Base-by-base conservation (phyloP, 2,113 vertebrate species). In the Vireo altiloquus region DNA sequence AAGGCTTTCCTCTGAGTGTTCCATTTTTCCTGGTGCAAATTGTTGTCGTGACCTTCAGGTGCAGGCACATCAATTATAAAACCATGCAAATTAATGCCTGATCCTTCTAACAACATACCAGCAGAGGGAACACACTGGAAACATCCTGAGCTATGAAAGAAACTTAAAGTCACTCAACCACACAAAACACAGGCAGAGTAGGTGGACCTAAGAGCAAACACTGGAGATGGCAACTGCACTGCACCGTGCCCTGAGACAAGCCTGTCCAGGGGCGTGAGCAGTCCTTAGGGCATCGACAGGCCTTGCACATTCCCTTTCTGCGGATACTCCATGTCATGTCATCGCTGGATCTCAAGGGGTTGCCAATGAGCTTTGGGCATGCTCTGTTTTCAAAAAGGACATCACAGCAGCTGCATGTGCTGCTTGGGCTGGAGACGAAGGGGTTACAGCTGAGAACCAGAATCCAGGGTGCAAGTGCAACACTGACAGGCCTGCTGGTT, bases 71-170 rank as follows among this genome's bases (percentile, higher is more conserved):
- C 81, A 85, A 78, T 96, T 97, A 91, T 72, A 81, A 95, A 95
- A 83, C 68, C 18, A 2, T 75, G 64, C 71, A 92, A 92, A 94
- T 94, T 95, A 96, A 86, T 76, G 81, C 24, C 89, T 91, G 89
- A 95, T 46, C 87, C 70, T 95, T 94, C 88, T 95, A 84, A 95
- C 64, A 88, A 69, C 52, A 66, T 81, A 66, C 94, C 66, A 91
- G 86, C 28, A 93, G 87, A 94, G 82, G 82, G 89, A 96, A 95
- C 54, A 79, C 74, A 70, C 75, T 95, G 84, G 93, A 96, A 97
- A 92, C 53, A 85, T 71, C 89, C 74, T 53, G 66, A 92, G 70
- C 89, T 46, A 12, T 37, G 64, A 82, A 94, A 92, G 54, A 79
- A 92, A 65, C 56, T 80, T 87, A 6, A 53, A 91, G 80, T 71